Evolutionary conservation across 53 echinoderm and acorn worm genomes (phyloP).

Genomic region (Holothuria scabra): DNA sequence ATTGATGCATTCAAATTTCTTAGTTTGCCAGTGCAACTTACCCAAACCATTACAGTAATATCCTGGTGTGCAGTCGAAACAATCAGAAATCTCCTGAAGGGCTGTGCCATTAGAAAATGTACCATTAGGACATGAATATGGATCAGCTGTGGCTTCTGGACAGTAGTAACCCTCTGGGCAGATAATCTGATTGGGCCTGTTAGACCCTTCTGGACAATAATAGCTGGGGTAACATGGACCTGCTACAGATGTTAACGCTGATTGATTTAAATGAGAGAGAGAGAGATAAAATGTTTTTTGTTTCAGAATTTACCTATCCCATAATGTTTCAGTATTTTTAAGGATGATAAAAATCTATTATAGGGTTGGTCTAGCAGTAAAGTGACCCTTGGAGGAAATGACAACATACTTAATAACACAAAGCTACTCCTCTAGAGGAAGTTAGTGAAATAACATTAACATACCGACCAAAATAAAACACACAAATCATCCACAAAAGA

Average conservation of each 20-base stretch:
- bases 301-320: not conserved
- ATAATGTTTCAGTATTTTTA: not conserved
- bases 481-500: too few relatives aligned
- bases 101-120: slow-evolving; percentile 94
- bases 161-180: slow-evolving; percentile 94
- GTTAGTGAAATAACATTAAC: too few relatives aligned
- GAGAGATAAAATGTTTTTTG: not conserved
- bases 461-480: too few relatives aligned
- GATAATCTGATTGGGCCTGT: slow-evolving; percentile 78
- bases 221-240: slow-evolving; percentile 85
- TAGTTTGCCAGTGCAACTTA: slow-evolving; percentile 4
- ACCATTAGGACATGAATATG: slow-evolving; percentile 89
- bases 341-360: not conserved
- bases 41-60: slow-evolving; percentile 95
- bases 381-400: too few relatives aligned
- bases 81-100: slow-evolving; percentile 61
- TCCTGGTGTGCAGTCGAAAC: slow-evolving; percentile 84
- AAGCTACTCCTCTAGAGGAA: too few relatives aligned
- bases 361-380: not conserved
- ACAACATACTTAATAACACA: too few relatives aligned
- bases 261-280: too few relatives aligned
- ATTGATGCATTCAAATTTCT: too few relatives aligned
- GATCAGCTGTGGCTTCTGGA: slow-evolving; percentile 77
- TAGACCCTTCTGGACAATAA: slow-evolving; percentile 91
- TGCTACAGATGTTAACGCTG: slow-evolving; percentile 79